Base-by-base conservation (phyloP, 2,888 invertebrate genomes). In the Leptinotarsa tumamoca region DNA sequence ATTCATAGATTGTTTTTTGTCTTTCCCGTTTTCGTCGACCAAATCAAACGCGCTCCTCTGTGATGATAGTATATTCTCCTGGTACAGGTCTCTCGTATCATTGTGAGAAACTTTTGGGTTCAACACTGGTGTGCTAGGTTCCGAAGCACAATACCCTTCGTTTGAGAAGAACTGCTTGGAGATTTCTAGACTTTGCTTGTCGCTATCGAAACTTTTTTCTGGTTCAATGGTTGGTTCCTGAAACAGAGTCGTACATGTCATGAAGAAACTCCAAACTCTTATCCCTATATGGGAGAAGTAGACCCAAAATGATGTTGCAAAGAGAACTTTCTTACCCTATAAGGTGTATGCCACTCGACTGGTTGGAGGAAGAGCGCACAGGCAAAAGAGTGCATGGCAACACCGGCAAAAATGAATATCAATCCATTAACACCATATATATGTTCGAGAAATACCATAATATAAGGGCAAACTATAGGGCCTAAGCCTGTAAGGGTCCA, bases 401-500 rank as follows among this genome's bases (percentile, higher is more conserved):
- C 90, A 4, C 91, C 94, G 21, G 92, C 90, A 81, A 94, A 91
- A 49, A 95, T 89, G 18, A 94, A 86, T 68, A 93, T 90, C 0
- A 94, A 91, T 27, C 94, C 94, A 73, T 91, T 90, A 80, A 93
- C 92, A 0, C 92, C 94, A 76, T 92, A 94, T 50, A 86, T 75
- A 1, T 90, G 87, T 85, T 93, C 90, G n/a, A 94, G 86, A 14
- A 88, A 88, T 18, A 93, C 94, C 71, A 94, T 93, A 27, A 94
- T 89, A 82, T 93, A 91, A 3, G 95, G 94, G 90, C 94, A 92
- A 70, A 94, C 83, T 58, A 94, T 93, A 1, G 94, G 94, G 0
- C 94, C 94, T 43, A 94, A 85, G 0, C 93, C 94, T 3, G 94
- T 94, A 0, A 92, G 91, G 0, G 93, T 93, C 91, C 94, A 94